Evolutionary conservation across 2,888 invertebrate genomes (phyloP).

Genomic region (Luperina nickerlii): DNA sequence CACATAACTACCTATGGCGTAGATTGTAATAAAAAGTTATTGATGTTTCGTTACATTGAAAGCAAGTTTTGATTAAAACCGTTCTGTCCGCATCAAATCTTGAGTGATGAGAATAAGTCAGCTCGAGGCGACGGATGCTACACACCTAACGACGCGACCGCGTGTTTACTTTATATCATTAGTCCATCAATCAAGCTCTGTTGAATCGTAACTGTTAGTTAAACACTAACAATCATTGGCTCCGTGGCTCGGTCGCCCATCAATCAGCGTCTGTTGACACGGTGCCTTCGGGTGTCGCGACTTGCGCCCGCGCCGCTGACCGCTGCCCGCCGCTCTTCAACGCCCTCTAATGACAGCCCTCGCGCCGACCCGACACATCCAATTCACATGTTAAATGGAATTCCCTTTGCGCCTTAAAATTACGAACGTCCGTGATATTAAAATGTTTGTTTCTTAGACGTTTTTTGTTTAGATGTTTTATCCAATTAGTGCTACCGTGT

Average conservation of each 20-base stretch:
- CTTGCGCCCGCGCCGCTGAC: conserved; percentile 61
- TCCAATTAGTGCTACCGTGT: conserved; percentile 91
- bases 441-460: conserved; percentile 88
- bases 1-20: conserved; percentile 26
- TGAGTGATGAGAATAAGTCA: conserved; percentile 75
- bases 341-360: conserved; percentile 83
- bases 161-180: conserved; percentile 89
- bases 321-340: conserved; percentile 61
- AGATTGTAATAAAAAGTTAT: conserved; percentile 60
- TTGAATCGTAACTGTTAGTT: conserved; percentile 88
- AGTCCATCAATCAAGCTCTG: conserved; percentile 89
- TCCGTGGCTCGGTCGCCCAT: conserved; percentile 81
- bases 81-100: conserved; percentile 71
- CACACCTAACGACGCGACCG: conserved; percentile 79
- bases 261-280: conserved; percentile 84
- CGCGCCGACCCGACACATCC: conserved; percentile 85
- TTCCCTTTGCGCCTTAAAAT: conserved; percentile 88
- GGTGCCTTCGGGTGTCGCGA: conserved; percentile 75
- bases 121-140: conserved; percentile 76
- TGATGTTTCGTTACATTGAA: conserved; percentile 65
- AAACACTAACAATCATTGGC: conserved; percentile 87
- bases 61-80: conserved; percentile 71
- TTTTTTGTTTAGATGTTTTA: conserved; percentile 87
- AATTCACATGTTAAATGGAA: conserved; percentile 90
- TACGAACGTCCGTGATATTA: conserved; percentile 86